These are phyloP conservation scores for Menidia beryllina DNA, from an alignment of 2,113 vertebrate species.

Conservation along the genomic window DNA sequence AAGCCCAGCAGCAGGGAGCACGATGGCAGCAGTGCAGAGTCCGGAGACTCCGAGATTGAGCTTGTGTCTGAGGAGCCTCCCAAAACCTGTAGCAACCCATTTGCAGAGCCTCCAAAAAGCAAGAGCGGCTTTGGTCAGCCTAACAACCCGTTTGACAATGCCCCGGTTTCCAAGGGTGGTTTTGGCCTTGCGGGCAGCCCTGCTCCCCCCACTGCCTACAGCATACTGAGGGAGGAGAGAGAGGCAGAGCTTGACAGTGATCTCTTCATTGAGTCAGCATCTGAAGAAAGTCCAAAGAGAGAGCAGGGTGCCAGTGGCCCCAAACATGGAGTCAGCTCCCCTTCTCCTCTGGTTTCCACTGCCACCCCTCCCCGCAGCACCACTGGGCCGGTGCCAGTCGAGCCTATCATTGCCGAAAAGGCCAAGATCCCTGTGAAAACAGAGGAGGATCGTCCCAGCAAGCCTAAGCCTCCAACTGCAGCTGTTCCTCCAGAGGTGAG, in stretches of 20 bases:
- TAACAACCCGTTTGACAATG: slow-evolving; percentile 82
- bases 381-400: slow-evolving; percentile 39
- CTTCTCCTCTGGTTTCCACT: slow-evolving; percentile 60
- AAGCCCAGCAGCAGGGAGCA: slow-evolving; percentile 79
- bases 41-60: slow-evolving; percentile 96
- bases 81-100: slow-evolving; percentile 75
- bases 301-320: slow-evolving; percentile 89
- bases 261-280: slow-evolving; percentile 96
- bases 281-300: slow-evolving; percentile 95
- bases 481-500: slow-evolving; percentile 73
- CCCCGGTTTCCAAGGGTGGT: slow-evolving; percentile 83
- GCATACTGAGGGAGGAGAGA: slow-evolving; percentile 94
- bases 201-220: slow-evolving; percentile 88
- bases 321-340: slow-evolving; percentile 73
- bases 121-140: slow-evolving; percentile 86
- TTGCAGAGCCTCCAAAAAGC: slow-evolving; percentile 83
- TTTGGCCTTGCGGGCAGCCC: slow-evolving; percentile 87
- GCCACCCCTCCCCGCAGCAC: slow-evolving; percentile 39
- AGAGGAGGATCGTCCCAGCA: slow-evolving; percentile 82
- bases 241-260: slow-evolving; percentile 98
- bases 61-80: slow-evolving; percentile 91
- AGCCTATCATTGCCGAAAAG: slow-evolving; percentile 69
- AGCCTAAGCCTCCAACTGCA: slow-evolving; percentile 80
- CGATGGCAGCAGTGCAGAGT: slow-evolving; percentile 91
- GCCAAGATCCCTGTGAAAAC: slow-evolving; percentile 79